Evolutionary conservation across 2,888 invertebrate species (phyloP).

Genomic region (Drosophila siamana): DNA sequence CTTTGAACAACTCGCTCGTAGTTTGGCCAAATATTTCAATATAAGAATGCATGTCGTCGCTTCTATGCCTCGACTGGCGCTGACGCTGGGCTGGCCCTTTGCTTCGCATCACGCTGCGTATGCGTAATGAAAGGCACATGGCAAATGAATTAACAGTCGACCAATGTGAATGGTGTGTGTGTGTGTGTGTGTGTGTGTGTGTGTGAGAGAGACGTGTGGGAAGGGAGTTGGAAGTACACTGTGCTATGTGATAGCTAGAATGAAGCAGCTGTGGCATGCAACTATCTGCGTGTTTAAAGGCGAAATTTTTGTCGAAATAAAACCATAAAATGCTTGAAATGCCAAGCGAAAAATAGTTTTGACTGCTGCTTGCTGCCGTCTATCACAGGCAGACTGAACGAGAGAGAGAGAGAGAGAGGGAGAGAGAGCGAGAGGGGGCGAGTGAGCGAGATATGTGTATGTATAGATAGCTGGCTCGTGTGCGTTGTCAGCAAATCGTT

Average conservation of each 20-base stretch:
- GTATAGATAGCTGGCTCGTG: conserved; percentile 37
- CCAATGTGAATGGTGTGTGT: too few relatives aligned
- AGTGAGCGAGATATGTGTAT: neutral
- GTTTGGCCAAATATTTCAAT: conserved; percentile 27
- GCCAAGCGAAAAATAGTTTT: conserved; percentile 80
- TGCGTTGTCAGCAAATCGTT: conserved; percentile 71
- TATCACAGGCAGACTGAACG: conserved; percentile 11
- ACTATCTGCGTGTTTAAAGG: conserved; percentile 73
- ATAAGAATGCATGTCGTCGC: conserved; percentile 5
- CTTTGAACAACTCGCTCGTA: conserved; percentile 7
- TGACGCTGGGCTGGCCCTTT: too few relatives aligned
- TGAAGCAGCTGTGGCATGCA: conserved; percentile 62
- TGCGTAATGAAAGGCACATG: conserved; percentile 66
- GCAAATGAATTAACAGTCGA: conserved; percentile 66
- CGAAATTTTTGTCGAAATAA: conserved; percentile 78
- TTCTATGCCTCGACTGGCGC: neutral
- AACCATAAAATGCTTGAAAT: conserved; percentile 80
- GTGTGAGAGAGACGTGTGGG: neutral
- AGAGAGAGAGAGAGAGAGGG: conserved; percentile 1
- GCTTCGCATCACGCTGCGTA: conserved; percentile 38
- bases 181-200: conserved; percentile 14
- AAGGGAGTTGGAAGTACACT: neutral
- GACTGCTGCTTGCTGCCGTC: conserved; percentile 55
- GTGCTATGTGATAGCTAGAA: conserved; percentile 44
- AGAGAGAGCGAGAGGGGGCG: neutral